Evolutionary conservation across 2,888 invertebrate species (phyloP), one percentile per base, ranked within the genome.

Genomic region (Oscheius onirici): DNA sequence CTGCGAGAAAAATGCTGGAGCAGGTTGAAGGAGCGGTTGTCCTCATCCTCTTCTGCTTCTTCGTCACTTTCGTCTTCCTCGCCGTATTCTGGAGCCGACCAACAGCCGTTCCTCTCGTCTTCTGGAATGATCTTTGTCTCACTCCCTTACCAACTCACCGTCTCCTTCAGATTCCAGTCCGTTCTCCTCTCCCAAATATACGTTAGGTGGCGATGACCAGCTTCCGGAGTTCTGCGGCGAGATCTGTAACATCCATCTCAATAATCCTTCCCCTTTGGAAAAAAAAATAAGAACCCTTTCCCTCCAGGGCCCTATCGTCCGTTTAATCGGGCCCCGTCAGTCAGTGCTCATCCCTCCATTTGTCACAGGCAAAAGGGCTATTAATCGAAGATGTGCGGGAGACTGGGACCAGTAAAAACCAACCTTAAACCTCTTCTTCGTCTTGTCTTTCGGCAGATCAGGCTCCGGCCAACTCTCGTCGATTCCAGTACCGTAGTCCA

Each of bases 191-290:
- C 58, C 41, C 46, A 76, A 52, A 40, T 49, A 63, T 8, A 79
- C 70, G 71, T 76, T 75, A 13, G 79, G 79, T 1, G 79, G 79
- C 1, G 77, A 74, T 0, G 77, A 77, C 79, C 79, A 79, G 65
- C 79, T 75, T 44, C 74, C 69, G 15, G 72, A 72, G 15, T 41
- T 52, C 24, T 69, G 41, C 15, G 51, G 69, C 13, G 58, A 58
- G 10, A 66, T 26, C 66, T 54, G 41, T n/a, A 52, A 60, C n/a
- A 40, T 17, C 24, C 6, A 46, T 34, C 34, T 34, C 34, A 34
- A n/a, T 17, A 49, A n/a, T n/a, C 17, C n/a, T 49, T 41, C 41
- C n/a, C n/a, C n/a, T n/a, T 46, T 46, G 15, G 3, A 46, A 46
- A 46, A 46, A 34, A 34, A 34, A 34, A 6, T 8, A 44, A 17